These are phyloP conservation scores for Drosophila ananassae DNA, from an alignment of 1,140 invertebrate genomes.

Conservation along the genomic window DNA sequence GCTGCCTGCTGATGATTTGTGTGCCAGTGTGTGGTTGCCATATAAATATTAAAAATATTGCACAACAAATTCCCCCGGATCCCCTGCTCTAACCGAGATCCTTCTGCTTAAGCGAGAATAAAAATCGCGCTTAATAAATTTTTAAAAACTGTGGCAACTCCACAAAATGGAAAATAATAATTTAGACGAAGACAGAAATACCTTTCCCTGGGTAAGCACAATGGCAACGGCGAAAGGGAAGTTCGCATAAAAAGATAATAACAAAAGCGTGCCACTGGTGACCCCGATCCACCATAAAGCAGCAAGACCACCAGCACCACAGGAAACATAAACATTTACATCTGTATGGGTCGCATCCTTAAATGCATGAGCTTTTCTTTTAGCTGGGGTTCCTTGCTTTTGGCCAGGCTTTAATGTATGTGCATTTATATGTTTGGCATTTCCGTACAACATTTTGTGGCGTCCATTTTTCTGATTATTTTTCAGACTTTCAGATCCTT, in stretches of 20 bases:
- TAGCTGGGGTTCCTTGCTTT: conserved; percentile 4
- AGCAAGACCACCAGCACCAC: conserved; percentile 15
- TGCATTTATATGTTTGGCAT: conserved; percentile 29
- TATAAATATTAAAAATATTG: conserved; percentile 82
- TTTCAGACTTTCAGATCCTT: neutral
- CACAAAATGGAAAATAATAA: conserved; percentile 71
- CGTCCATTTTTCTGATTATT: neutral
- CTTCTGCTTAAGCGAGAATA: conserved; percentile 49
- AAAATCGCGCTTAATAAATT: conserved; percentile 77
- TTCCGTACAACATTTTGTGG: neutral
- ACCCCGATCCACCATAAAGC: conserved; percentile 14
- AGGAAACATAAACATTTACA: conserved; percentile 78
- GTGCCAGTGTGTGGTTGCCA: conserved; percentile 71
- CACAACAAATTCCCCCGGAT: conserved; percentile 63
- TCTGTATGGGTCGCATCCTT: conserved; percentile 57
- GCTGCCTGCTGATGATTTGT: conserved; percentile 77
- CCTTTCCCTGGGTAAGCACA: conserved; percentile 19
- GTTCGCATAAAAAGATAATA: conserved; percentile 69
- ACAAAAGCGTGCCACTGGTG: conserved; percentile 62
- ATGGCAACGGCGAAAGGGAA: conserved; percentile 13
- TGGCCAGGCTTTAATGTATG: conserved; percentile 34
- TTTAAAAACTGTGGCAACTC: conserved; percentile 75
- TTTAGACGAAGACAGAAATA: conserved; percentile 46
- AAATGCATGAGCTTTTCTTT: conserved; percentile 42
- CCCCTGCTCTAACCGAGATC: neutral